Percentiles rank a stretch among this genome's conserved stretches.
These are phyloP conservation scores for Palythoa heliodiscus DNA, from an alignment of 92 coral and sea anemone genomes.

Conservation along the genomic window DNA sequence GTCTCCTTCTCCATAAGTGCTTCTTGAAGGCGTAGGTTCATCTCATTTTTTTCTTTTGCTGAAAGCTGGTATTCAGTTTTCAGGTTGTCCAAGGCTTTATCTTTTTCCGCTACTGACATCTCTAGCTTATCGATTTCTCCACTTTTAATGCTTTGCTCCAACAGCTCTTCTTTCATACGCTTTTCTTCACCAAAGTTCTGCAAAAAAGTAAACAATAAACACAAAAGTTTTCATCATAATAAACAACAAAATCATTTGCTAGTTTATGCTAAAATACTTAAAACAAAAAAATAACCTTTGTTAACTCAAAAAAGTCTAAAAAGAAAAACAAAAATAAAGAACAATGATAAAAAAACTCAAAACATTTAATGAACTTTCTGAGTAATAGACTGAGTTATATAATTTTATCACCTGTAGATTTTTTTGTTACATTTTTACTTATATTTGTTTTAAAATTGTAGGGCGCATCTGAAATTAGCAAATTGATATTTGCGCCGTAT, in stretches of 20 bases:
- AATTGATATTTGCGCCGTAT: no score
- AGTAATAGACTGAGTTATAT: no score
- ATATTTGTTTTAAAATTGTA: no score
- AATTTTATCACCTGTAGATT: no score
- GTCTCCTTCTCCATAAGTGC: slow-evolving; percentile 75
- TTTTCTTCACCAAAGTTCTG: slow-evolving; percentile 29
- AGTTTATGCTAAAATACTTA: background rate
- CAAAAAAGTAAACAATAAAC: background rate
- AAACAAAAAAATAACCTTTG: no score
- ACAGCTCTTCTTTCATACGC: slow-evolving; percentile 33
- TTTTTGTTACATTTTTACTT: no score
- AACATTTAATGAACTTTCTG: no score
- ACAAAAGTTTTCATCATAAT: background rate
- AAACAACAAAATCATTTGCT: background rate
- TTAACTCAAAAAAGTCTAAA: no score
- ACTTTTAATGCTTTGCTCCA: slow-evolving; percentile 56
- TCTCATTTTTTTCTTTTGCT: slow-evolving; percentile 74
- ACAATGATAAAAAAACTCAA: no score
- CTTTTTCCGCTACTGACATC: slow-evolving; percentile 51
- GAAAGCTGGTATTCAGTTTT: slow-evolving; percentile 60
- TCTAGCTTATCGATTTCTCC: slow-evolving; percentile 65
- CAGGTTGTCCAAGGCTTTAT: slow-evolving; percentile 63
- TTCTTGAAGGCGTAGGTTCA: slow-evolving; percentile 82
- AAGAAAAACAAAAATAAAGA: no score
- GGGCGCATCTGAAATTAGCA: no score